Percentiles rank a stretch among this genome's conserved stretches.
These are phyloP conservation scores for Eupithecia vulgata DNA, from an alignment of 2,888 invertebrate species.

Conservation along the genomic window DNA sequence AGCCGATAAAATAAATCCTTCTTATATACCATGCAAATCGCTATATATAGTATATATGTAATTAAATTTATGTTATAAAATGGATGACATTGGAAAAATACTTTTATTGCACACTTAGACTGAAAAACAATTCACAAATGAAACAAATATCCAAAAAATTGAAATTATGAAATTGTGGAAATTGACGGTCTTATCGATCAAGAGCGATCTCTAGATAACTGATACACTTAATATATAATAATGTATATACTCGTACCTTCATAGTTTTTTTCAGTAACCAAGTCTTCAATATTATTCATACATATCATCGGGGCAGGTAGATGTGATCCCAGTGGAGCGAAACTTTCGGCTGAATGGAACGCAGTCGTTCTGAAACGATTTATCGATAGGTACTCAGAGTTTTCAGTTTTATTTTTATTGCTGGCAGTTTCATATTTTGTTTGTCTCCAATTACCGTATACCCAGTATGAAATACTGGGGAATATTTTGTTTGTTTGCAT, in stretches of 20 bases:
- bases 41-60: too few relatives aligned
- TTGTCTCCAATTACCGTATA: neutral
- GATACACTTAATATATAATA: too few relatives aligned
- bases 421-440: slow-evolving; percentile 3
- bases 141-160: too few relatives aligned
- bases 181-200: too few relatives aligned
- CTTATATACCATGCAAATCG: too few relatives aligned
- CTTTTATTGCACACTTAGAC: too few relatives aligned
- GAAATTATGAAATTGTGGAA: too few relatives aligned
- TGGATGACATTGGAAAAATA: too few relatives aligned
- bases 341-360: neutral
- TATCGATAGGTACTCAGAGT: neutral
- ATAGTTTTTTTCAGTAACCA: neutral
- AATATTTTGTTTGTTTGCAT: neutral
- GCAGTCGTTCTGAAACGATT: slow-evolving; percentile 1
- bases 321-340: neutral
- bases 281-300: neutral
- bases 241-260: neutral
- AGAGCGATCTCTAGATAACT: too few relatives aligned
- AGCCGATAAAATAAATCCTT: too few relatives aligned
- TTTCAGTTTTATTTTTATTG: neutral
- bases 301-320: neutral
- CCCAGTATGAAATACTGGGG: neutral
- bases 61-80: too few relatives aligned
- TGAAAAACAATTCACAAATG: too few relatives aligned